phyloP scores from a whole-genome alignment of 2,888 invertebrate species.

The Aphodius sticticus region DNA sequence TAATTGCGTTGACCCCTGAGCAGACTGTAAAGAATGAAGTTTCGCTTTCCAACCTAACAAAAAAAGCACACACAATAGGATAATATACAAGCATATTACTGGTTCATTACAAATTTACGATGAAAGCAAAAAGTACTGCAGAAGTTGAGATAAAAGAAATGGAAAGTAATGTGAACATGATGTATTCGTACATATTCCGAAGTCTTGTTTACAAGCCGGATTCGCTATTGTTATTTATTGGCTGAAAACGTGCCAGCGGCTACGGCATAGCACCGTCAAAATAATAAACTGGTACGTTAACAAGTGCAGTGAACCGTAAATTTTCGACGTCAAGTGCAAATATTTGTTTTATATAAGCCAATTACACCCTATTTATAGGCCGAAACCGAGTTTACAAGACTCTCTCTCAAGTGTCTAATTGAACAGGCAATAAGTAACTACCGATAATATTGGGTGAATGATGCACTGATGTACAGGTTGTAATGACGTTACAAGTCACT shows the following conservation, averaged over 20 bases:
- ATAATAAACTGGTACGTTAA: slow-evolving; percentile 12
- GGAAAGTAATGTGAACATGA: background rate
- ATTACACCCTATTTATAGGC: slow-evolving; percentile 15
- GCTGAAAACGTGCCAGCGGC: too few species aligned
- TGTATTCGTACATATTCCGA: background rate
- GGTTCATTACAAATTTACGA: background rate
- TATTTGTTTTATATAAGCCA: slow-evolving; percentile 18
- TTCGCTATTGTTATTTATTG: background rate
- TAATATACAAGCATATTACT: background rate
- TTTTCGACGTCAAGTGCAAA: slow-evolving; percentile 9
- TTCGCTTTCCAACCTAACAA: background rate
- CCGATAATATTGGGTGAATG: too few species aligned
- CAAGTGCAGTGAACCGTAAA: slow-evolving; percentile 17
- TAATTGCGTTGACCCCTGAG: slow-evolving; percentile 41
- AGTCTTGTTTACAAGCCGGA: background rate
- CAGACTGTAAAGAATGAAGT: background rate
- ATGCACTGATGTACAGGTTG: too few species aligned
- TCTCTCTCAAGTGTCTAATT: background rate
- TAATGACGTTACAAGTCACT: too few species aligned
- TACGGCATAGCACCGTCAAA: background rate
- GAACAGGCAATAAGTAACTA: background rate
- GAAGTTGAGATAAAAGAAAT: background rate
- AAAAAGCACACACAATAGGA: background rate
- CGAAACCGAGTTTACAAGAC: background rate
- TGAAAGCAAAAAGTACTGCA: background rate